A percentile compares a stretch with the other conserved stretches of the same genome.
Evolutionary conservation across 2,113 vertebrate species (phyloP).

Genomic region (Acanthisitta chloris): DNA sequence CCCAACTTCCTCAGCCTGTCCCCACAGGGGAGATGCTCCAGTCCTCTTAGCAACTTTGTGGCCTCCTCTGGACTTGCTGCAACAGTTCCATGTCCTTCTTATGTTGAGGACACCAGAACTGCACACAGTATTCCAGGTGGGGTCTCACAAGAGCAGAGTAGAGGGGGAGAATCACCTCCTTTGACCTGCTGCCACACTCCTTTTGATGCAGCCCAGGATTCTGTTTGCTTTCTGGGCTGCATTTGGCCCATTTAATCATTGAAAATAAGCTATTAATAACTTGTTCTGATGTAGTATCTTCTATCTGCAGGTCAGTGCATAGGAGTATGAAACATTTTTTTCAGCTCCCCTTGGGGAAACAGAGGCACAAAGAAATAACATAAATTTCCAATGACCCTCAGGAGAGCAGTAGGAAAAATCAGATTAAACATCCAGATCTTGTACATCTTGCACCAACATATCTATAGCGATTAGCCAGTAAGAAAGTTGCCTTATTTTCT

Average conservation of each 20-base stretch:
- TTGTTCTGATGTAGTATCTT: not conserved
- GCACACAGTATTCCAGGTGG: too few relatives aligned
- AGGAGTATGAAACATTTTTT: not conserved
- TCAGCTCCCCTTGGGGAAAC: not conserved
- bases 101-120: too few relatives aligned
- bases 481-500: not conserved
- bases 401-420: not conserved
- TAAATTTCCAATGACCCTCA: not conserved
- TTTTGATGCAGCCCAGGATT: too few relatives aligned
- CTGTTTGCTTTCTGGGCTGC: too few relatives aligned
- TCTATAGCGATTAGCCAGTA: not conserved
- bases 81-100: too few relatives aligned
- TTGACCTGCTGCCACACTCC: too few relatives aligned
- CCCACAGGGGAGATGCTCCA: too few relatives aligned
- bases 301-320: not conserved
- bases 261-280: not conserved
- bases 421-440: not conserved
- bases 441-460: not conserved
- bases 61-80: too few relatives aligned
- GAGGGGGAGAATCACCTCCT: too few relatives aligned
- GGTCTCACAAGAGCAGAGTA: too few relatives aligned
- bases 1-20: too few relatives aligned
- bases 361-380: not conserved
- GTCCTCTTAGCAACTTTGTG: too few relatives aligned
- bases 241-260: not conserved